Conservation (phyloP, 2,797 vertebrate species). For the Melanotaenia pygmaea region DNA sequence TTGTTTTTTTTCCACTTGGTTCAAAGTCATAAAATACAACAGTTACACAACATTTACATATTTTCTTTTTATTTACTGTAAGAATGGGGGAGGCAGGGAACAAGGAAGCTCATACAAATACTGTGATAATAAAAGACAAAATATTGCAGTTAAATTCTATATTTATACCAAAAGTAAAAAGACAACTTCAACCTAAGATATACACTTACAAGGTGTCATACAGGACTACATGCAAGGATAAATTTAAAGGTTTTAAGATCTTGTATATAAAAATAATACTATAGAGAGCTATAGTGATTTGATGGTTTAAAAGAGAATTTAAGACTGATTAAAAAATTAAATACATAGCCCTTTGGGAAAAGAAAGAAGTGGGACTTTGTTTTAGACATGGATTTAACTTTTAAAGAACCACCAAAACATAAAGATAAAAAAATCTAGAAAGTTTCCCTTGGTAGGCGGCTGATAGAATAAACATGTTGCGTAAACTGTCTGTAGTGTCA, state of each 20-base stretch:
- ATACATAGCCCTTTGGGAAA: slow-evolving; percentile 67
- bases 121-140: slow-evolving; percentile 74
- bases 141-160: slow-evolving; percentile 77
- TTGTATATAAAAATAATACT: slow-evolving; percentile 84
- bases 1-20: too few relatives aligned
- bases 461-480: slow-evolving; percentile 30
- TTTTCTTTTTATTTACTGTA: slow-evolving; percentile 79
- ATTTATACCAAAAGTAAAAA: slow-evolving; percentile 75
- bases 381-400: slow-evolving; percentile 41
- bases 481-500: slow-evolving; percentile 77
- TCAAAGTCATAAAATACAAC: slow-evolving; percentile 2
- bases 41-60: background rate
- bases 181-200: slow-evolving; percentile 74
- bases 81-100: slow-evolving; percentile 55
- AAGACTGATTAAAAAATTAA: slow-evolving; percentile 71
- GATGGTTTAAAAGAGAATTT: slow-evolving; percentile 67
- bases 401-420: background rate
- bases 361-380: slow-evolving; percentile 43
- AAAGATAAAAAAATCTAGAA: slow-evolving; percentile 1
- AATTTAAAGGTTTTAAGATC: slow-evolving; percentile 77
- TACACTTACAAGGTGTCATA: slow-evolving; percentile 75
- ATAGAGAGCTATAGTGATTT: slow-evolving; percentile 72
- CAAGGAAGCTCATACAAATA: slow-evolving; percentile 78
- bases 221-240: slow-evolving; percentile 85
- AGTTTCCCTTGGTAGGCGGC: slow-evolving; percentile 47